These are phyloP conservation scores for Mycalesis mineus DNA, from an alignment of 2,888 invertebrate species.

Conservation along the genomic window DNA sequence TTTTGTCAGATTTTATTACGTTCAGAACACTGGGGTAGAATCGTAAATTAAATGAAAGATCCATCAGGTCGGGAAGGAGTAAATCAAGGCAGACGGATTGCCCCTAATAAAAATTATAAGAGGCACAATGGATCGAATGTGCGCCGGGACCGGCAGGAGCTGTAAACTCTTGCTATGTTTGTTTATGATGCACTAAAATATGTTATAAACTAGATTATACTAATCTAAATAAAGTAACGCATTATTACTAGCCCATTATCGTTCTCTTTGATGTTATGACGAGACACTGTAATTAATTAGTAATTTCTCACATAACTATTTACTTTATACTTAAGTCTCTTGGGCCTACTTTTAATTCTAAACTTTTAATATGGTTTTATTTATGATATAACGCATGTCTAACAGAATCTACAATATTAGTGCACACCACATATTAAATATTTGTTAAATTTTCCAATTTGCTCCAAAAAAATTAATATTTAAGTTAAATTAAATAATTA, in stretches of 20 bases:
- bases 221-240: slow-evolving; percentile 74
- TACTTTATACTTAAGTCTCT: not conserved
- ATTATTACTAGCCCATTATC: slow-evolving; percentile 70
- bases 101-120: slow-evolving; percentile 79
- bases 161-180: slow-evolving; percentile 76
- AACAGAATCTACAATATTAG: no score
- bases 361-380: no score
- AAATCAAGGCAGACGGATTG: slow-evolving; percentile 78
- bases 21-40: slow-evolving; percentile 67
- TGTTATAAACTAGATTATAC: slow-evolving; percentile 78
- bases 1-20: slow-evolving; percentile 71
- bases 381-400: no score
- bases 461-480: no score
- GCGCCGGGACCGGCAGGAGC: slow-evolving; percentile 71
- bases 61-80: slow-evolving; percentile 77
- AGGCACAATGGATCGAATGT: slow-evolving; percentile 75
- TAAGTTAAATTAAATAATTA: no score
- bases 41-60: slow-evolving; percentile 77
- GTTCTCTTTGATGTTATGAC: slow-evolving; percentile 37
- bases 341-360: no score
- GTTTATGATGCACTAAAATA: slow-evolving; percentile 78
- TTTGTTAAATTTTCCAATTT: no score
- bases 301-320: not conserved
- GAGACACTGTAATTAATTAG: slow-evolving; percentile 14
- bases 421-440: no score